Evolutionary conservation across 2,888 invertebrate species (phyloP), one percentile per base, ranked within the genome.

Genomic region (Oligia strigilis): DNA sequence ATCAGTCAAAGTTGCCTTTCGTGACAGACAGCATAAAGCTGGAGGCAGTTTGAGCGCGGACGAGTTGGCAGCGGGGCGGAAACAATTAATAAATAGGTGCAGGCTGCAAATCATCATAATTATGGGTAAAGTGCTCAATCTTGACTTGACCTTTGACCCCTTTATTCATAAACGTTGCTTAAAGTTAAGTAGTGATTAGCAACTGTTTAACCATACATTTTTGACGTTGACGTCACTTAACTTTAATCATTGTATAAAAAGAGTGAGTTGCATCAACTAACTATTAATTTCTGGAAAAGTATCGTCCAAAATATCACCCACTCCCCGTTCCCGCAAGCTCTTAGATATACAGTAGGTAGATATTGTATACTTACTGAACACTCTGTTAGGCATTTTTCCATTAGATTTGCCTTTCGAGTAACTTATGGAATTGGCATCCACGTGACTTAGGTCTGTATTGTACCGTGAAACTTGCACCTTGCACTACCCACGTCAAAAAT

Each of bases 1-100:
- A 93, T 95, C 94, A 92, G 93, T 95, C 94, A 94, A 90, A 83
- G 77, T 92, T 90, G 81, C 90, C 91, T 93, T 92, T 91, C 92
- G 89, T 91, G 89, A 82, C 83, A 84, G 88, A 86, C 90, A 86
- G 81, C 66, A 72, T 84, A 86, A 87, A 82, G 87, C 81, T 84
- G 83, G 78, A 78, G 90, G 82, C 83, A 46, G 43, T 67, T 78
- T 85, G 86, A 88, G 23, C 75, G 86, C 88, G 83, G 66, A 8
- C 8, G 62, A 60, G 0, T 40, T 40, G 11, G 29, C 1, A 64
- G 66, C 58, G 67, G 36, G 29, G 62, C 70, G 81, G 17, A 36
- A 5, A 75, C 29, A 11, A 58, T 58, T 36, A 19, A 14, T 36
- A 13, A 43, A 5, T 36, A 43, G 0, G 8, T 49, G 29, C 40